These are phyloP conservation scores for Tholera decimalis DNA, from an alignment of 2,888 invertebrate genomes.

Conservation along the genomic window DNA sequence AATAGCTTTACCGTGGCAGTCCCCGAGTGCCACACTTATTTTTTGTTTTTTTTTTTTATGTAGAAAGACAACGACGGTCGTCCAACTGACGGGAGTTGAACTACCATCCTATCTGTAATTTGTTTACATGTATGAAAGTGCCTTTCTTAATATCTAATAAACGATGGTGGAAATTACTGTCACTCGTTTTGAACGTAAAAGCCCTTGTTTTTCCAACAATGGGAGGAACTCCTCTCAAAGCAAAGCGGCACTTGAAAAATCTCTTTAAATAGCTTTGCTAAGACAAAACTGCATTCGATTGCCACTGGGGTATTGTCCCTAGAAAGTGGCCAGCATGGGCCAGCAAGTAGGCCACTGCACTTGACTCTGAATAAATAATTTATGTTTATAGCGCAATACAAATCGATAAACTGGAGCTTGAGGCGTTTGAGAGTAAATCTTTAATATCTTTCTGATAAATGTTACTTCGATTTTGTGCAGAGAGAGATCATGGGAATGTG, in stretches of 20 bases:
- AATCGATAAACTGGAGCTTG: slow-evolving; percentile 24
- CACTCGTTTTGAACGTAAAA: too few relatives aligned
- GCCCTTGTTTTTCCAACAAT: too few relatives aligned
- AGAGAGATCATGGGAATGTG: slow-evolving; percentile 17
- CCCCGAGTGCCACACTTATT: too few relatives aligned
- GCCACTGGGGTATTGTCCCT: slow-evolving; percentile 55
- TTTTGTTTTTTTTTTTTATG: too few relatives aligned
- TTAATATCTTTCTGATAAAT: slow-evolving; percentile 31
- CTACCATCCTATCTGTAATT: too few relatives aligned
- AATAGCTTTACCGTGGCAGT: too few relatives aligned
- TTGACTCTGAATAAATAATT: slow-evolving; percentile 61
- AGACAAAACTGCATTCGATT: not conserved
- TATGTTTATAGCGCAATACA: slow-evolving; percentile 54
- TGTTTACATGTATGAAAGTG: too few relatives aligned
- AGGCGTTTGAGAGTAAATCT: slow-evolving; percentile 26
- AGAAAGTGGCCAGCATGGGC: slow-evolving; percentile 70
- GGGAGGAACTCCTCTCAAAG: not conserved
- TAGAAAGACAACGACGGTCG: too few relatives aligned
- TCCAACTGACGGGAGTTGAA: too few relatives aligned
- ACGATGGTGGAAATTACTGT: too few relatives aligned
- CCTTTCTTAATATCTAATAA: too few relatives aligned
- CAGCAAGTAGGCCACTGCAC: slow-evolving; percentile 65
- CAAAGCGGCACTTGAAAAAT: not conserved
- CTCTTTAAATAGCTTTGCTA: not conserved
- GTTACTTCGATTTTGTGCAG: not conserved